Base-by-base conservation (phyloP, 2,113 vertebrate species). In the Labrus mixtus region DNA sequence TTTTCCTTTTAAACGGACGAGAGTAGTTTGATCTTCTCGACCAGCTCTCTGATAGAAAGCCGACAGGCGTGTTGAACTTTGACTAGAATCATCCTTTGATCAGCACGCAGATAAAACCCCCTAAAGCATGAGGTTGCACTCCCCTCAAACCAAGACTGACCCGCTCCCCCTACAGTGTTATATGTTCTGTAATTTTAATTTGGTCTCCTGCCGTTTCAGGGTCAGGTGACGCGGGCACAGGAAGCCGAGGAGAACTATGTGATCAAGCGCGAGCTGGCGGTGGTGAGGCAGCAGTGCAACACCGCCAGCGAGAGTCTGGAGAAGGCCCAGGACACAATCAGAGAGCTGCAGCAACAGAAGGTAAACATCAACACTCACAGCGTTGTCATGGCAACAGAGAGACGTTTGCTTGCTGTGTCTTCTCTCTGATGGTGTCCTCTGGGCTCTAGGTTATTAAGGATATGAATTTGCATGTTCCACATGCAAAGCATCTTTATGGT, bases 161-260 rank as follows among this genome's bases (percentile, higher is more conserved):
- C 16, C 17, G 41, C 45, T 16, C 7, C 23, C n/a, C 29, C 43
- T 16, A n/a, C 11, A 45, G 11, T 13, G 23, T 9, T 64, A 22
- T 39, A 22, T n/a, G n/a, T n/a, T 58, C 4, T 67, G 25, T 8
- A 12, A 68, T 53, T 46, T 20, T 5, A 16, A 25, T 22, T 11
- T 33, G 53, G 55, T 36, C 36, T 22, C 16, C 0, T 68, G 3
- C 61, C 59, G 10, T 75, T 88, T 19, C 89, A 98, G 97, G 97
- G 97, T 79, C 97, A 98, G 91, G 97, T 98, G 90, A 98, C 97
- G 0, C 93, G 97, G 68, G 97, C 97, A 0, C 97, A 97, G 88
- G 97, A 98, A 81, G 97, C 97, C 0, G 97, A 98, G 88, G 97
- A 98, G 91, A 98, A 98, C 91, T 97, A 97, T 0, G 94, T 97